Evolutionary conservation across 2,797 vertebrate species (phyloP), one percentile per base, ranked within the genome.

Genomic region (Sandelia bainsii): DNA sequence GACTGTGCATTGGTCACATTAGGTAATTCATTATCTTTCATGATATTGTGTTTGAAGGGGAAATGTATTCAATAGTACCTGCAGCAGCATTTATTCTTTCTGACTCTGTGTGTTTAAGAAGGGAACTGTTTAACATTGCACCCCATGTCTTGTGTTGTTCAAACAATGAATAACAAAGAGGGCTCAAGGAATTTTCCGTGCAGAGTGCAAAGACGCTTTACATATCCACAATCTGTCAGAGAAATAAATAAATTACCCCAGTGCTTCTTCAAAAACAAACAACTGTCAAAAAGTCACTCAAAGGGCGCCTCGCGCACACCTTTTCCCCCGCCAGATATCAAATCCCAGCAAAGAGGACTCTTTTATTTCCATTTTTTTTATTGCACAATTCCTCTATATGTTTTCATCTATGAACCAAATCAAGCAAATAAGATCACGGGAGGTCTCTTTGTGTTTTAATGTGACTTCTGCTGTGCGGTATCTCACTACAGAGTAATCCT

Each of bases 201-300:
- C 40, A 8, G 75, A 57, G 84, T 70, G 68, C 74, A 69, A 62
- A 84, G 72, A 57, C 50, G 56, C 80, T 89, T 88, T 87, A 82
- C 88, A 85, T 88, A 85, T 87, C 82, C 87, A 71, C 75, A 79
- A 83, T 86, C 80, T 91, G 89, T 90, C 90, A 89, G 86, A 62
- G 84, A 92, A 90, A 91, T 87, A 91, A 88, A 91, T 88, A 91
- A 90, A 92, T 90, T 79, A 91, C 77, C 62, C 51, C 14, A 0
- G 37, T n/a, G 77, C 77, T 66, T 84, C 80, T 84, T 77, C 83
- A 84, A 88, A 93, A 91, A 91, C 87, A 92, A 92, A 92, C 86
- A 89, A 77, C 87, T 91, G 91, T 93, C 91, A 92, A 88, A 90
- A 91, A 88, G 90, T 90, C 88, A 91, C 84, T 88, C 82, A 75